Evolutionary conservation across 1,140 invertebrate species (phyloP).

Genomic region (Leptinotarsa defecta): DNA sequence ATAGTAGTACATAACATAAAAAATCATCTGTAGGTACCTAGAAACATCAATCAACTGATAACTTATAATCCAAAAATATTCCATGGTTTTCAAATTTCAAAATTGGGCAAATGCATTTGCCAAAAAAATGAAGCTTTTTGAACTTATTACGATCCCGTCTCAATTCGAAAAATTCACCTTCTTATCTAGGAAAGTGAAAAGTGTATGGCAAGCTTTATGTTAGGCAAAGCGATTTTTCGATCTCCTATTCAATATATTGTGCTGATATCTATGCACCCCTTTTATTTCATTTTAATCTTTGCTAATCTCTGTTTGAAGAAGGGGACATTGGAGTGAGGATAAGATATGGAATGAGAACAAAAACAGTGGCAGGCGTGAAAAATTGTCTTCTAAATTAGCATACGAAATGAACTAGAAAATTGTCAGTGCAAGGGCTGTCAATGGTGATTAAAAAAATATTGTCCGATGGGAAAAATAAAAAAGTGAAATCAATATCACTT

Average conservation of each 20-base stretch:
- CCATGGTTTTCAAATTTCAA: no score
- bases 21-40: no score
- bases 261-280: constrained; percentile 45
- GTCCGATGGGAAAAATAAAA: no score
- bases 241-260: constrained; percentile 36
- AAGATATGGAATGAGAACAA: constrained; percentile 7
- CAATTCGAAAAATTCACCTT: background rate
- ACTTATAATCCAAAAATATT: no score
- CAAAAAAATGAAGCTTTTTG: no score
- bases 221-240: constrained; percentile 31
- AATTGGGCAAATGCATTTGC: no score
- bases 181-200: background rate
- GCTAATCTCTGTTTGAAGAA: constrained; percentile 42
- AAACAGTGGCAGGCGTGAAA: background rate
- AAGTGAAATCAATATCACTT: no score
- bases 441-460: no score
- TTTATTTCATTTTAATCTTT: constrained; percentile 44
- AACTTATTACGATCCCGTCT: no score
- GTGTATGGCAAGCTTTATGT: constrained; percentile 26
- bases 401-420: constrained; percentile 6
- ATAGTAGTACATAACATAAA: no score
- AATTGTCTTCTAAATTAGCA: background rate
- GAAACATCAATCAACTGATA: no score
- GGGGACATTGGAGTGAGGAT: constrained; percentile 13
- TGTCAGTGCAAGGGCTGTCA: background rate